Evolutionary conservation across 2,888 invertebrate species (phyloP).

Genomic region (Tyria jacobaeae): DNA sequence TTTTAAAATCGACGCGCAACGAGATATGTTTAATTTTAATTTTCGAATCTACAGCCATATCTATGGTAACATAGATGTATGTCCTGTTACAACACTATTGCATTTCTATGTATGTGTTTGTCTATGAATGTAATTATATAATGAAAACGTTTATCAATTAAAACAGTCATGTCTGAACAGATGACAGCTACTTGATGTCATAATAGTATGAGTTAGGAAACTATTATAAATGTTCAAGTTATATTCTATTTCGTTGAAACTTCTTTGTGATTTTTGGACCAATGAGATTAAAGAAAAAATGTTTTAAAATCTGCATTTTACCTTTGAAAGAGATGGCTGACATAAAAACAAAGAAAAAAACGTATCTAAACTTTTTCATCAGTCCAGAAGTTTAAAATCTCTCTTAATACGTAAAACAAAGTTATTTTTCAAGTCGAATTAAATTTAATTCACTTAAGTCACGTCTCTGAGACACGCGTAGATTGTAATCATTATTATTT

Average conservation of each 20-base stretch:
- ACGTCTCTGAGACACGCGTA: slow-evolving; percentile 48
- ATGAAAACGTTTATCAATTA: slow-evolving; percentile 10
- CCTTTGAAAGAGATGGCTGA: slow-evolving; percentile 11
- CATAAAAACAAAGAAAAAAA: slow-evolving; percentile 22
- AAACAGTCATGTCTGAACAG: slow-evolving; percentile 15
- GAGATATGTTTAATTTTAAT: slow-evolving; percentile 57
- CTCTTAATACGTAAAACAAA: slow-evolving; percentile 37
- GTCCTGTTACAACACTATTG: slow-evolving; percentile 11
- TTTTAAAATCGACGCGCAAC: slow-evolving; percentile 81
- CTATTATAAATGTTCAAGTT: slow-evolving; percentile 7
- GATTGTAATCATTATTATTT: slow-evolving; percentile 50
- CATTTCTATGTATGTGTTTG: slow-evolving; percentile 27
- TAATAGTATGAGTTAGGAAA: slow-evolving; percentile 17
- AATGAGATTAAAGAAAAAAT: background rate
- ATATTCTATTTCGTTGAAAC: background rate
- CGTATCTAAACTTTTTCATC: slow-evolving; percentile 28
- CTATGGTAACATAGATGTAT: slow-evolving; percentile 35
- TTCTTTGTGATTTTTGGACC: background rate
- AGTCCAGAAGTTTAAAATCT: slow-evolving; percentile 44
- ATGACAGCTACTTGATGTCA: slow-evolving; percentile 34
- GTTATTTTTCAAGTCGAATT: slow-evolving; percentile 47
- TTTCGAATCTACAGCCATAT: slow-evolving; percentile 45
- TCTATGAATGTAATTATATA: slow-evolving; percentile 13
- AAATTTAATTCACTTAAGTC: slow-evolving; percentile 49
- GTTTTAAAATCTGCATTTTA: background rate